phyloP scores from a whole-genome alignment of 2,113 vertebrate genomes.

The Microtus ochrogaster region DNA sequence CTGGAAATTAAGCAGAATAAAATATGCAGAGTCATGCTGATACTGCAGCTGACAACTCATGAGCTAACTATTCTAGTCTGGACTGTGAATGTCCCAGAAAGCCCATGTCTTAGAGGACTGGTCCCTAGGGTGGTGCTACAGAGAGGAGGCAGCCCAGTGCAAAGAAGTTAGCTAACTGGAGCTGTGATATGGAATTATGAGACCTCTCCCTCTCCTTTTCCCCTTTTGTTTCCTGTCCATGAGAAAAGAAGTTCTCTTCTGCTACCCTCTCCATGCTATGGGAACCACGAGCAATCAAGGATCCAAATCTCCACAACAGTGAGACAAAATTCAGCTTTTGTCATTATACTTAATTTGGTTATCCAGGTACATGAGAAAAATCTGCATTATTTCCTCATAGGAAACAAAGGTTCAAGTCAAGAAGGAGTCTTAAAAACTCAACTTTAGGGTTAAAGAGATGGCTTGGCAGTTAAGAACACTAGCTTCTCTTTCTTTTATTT shows the following conservation, averaged over 20 bases:
- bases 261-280: neutral
- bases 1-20: slow-evolving; percentile 29
- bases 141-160: neutral
- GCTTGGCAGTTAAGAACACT: neutral
- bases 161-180: neutral
- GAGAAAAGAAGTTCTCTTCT: neutral
- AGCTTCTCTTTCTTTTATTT: neutral
- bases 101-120: neutral
- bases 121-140: no score
- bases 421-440: slow-evolving; percentile 18
- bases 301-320: neutral
- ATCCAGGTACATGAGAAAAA: neutral
- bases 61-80: neutral
- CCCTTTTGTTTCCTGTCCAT: neutral
- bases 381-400: slow-evolving; percentile 3
- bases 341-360: neutral
- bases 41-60: neutral
- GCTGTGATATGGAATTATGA: neutral
- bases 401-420: neutral
- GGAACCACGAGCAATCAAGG: neutral
- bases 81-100: neutral
- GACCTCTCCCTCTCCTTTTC: neutral
- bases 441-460: neutral
- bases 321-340: neutral
- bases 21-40: neutral